Conservation (phyloP, 2,113 vertebrate species). For the Scatophagus argus region DNA sequence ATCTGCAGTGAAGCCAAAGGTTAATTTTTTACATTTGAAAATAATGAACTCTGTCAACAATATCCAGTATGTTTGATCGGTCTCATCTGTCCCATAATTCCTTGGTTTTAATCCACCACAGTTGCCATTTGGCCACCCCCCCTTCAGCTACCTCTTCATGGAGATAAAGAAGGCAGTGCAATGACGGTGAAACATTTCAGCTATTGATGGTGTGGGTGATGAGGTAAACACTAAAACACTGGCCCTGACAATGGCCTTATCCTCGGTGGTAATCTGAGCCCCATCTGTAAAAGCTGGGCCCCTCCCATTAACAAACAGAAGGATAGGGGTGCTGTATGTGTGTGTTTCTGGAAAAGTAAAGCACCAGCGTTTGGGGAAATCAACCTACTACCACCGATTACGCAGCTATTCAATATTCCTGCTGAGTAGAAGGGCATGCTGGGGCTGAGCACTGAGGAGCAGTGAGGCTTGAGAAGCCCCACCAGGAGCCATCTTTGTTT, state of each 20-base stretch:
- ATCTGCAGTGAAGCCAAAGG: conserved; percentile 4
- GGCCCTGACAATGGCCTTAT: conserved; percentile 57
- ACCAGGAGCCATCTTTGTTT: conserved; percentile 71
- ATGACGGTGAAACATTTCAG: conserved; percentile 27
- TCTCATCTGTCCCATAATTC: neutral
- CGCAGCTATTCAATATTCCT: conserved; percentile 65
- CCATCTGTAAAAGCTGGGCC: conserved; percentile 21
- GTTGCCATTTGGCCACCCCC: conserved; percentile 11
- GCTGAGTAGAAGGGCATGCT: conserved; percentile 26
- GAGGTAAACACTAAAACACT: conserved; percentile 56
- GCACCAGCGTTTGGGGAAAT: conserved; percentile 69
- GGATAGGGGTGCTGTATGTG: neutral
- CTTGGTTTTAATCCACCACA: conserved; percentile 14
- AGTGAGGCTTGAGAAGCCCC: conserved; percentile 44
- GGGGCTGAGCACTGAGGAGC: conserved; percentile 41
- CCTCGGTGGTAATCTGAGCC: conserved; percentile 65
- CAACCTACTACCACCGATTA: conserved; percentile 65
- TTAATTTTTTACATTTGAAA: conserved; percentile 26
- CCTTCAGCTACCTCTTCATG: conserved; percentile 3
- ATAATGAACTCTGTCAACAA: conserved; percentile 26
- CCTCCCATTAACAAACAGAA: conserved; percentile 33
- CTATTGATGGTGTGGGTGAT: conserved; percentile 27
- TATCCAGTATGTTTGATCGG: neutral
- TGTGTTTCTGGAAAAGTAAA: conserved; percentile 55
- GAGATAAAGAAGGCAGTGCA: conserved; percentile 17